Evolutionary conservation across 2,888 invertebrate species (phyloP).

Genomic region (Tipula confusa): DNA sequence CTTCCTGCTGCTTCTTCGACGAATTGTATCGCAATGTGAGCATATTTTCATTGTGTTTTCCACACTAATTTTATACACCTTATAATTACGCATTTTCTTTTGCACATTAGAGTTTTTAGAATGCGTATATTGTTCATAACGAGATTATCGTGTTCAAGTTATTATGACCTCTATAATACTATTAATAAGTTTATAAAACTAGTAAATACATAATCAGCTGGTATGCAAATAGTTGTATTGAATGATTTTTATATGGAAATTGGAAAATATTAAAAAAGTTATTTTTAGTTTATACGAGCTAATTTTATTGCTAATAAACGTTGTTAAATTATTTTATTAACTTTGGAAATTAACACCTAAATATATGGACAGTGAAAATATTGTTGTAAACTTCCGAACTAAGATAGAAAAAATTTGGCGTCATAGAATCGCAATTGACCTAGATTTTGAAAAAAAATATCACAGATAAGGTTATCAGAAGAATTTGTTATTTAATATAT

Average conservation of each 20-base stretch:
- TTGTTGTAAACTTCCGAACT: too few relatives aligned
- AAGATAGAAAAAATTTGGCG: neutral
- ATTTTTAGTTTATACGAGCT: too few relatives aligned
- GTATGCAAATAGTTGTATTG: too few relatives aligned
- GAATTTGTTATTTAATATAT: neutral
- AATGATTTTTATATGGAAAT: too few relatives aligned
- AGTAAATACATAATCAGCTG: too few relatives aligned
- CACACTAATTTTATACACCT: neutral
- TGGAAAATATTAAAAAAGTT: too few relatives aligned
- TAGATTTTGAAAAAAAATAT: neutral
- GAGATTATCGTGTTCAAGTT: too few relatives aligned
- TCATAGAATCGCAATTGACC: neutral
- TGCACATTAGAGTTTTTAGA: too few relatives aligned
- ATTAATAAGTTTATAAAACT: too few relatives aligned
- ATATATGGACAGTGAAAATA: too few relatives aligned
- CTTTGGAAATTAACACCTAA: neutral
- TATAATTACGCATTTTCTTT: neutral
- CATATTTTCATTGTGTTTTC: neutral
- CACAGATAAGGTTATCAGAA: neutral
- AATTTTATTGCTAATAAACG: neutral
- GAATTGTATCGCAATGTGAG: neutral
- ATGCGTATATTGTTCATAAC: too few relatives aligned
- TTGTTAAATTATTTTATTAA: neutral
- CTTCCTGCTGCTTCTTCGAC: neutral
- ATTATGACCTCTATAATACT: too few relatives aligned